Conservation (phyloP, 2,888 invertebrate genomes). For the Tenthredo distinguenda region DNA sequence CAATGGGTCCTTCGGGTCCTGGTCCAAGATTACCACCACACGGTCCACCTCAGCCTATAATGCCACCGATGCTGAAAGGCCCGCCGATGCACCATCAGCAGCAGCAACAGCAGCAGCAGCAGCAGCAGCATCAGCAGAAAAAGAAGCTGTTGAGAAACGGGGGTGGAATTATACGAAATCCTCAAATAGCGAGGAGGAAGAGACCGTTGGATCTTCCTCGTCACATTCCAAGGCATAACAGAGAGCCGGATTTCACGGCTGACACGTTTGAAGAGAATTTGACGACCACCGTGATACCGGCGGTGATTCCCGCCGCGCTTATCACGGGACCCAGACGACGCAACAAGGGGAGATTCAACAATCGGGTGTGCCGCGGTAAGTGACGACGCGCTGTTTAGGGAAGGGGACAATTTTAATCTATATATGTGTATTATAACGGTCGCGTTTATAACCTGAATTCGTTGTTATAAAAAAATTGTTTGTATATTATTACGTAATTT, state of each 20-base stretch:
- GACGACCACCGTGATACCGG: slow-evolving; percentile 53
- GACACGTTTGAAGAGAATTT: slow-evolving; percentile 73
- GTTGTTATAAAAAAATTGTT: neutral
- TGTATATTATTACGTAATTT: neutral
- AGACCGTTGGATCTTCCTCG: slow-evolving; percentile 52
- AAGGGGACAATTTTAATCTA: slow-evolving; percentile 29
- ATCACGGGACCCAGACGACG: slow-evolving; percentile 10
- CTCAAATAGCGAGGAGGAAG: slow-evolving; percentile 41
- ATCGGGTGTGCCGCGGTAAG: slow-evolving; percentile 23
- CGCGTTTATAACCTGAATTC: neutral
- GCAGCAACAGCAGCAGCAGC: no score
- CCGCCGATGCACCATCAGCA: slow-evolving; percentile 48
- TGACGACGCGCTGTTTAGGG: slow-evolving; percentile 44
- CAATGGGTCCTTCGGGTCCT: slow-evolving; percentile 56
- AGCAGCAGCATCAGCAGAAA: neutral
- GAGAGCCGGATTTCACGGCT: slow-evolving; percentile 70
- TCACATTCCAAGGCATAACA: slow-evolving; percentile 42
- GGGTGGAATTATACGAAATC: slow-evolving; percentile 14
- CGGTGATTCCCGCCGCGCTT: neutral
- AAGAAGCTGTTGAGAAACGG: neutral
- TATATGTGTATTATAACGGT: neutral
- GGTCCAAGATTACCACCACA: slow-evolving; percentile 55
- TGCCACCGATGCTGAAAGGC: slow-evolving; percentile 63
- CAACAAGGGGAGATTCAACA: slow-evolving; percentile 31
- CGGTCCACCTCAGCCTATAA: slow-evolving; percentile 53